These are phyloP conservation scores for Xyliphius kryptos DNA, from an alignment of 2,113 vertebrate genomes.

Conservation along the genomic window DNA sequence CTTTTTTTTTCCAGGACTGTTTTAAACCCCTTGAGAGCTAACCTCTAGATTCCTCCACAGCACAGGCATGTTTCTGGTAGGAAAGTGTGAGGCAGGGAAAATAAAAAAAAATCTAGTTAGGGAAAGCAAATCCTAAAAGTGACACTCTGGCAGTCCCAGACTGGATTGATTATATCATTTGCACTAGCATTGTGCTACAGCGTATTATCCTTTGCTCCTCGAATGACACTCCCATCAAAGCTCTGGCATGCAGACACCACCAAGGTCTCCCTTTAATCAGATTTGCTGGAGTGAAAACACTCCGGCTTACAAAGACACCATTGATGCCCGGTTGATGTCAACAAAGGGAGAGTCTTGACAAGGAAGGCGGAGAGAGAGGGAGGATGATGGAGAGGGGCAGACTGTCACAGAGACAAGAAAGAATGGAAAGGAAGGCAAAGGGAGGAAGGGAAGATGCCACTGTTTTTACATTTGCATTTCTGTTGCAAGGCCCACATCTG, in stretches of 20 bases:
- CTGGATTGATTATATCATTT: constrained; percentile 42
- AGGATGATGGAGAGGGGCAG: constrained; percentile 21
- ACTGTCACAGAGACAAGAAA: constrained; percentile 21
- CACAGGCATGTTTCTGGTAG: constrained; percentile 4
- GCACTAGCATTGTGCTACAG: constrained; percentile 30
- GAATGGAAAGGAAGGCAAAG: constrained; percentile 14
- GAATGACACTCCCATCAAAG: constrained; percentile 42
- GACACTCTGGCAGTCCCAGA: constrained; percentile 34
- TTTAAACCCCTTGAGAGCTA: not conserved
- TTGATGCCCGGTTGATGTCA: constrained; percentile 43
- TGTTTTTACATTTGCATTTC: constrained; percentile 11
- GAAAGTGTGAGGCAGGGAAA: not conserved
- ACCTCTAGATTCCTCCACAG: constrained; percentile 15
- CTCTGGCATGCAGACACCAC: constrained; percentile 44
- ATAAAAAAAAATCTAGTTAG: constrained; percentile 7
- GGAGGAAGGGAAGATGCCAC: no score
- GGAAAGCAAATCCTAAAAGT: constrained; percentile 41
- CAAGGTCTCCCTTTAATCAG: constrained; percentile 45
- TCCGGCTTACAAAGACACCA: constrained; percentile 42
- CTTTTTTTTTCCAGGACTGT: constrained; percentile 18
- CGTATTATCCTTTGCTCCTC: constrained; percentile 41
- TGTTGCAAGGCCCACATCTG: no score
- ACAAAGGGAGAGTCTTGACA: constrained; percentile 46
- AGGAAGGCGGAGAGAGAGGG: constrained; percentile 24
- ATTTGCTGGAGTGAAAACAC: constrained; percentile 51